Base-by-base conservation (phyloP, 2,888 invertebrate genomes). In the Phoronis australis region DNA sequence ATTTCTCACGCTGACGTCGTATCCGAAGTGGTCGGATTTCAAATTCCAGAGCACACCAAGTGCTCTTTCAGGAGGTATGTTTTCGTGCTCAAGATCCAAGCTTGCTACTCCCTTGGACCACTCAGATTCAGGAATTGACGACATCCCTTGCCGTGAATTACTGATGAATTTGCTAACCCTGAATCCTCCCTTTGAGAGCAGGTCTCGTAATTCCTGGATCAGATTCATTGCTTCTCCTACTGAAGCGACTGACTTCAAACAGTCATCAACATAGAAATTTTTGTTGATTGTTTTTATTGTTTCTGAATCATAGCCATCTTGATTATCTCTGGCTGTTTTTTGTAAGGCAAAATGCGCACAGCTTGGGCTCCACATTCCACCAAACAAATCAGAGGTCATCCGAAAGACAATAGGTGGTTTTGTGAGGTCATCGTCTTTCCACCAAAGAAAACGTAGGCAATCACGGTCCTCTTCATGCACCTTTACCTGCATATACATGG, bases 251-350 rank as follows among this genome's bases (percentile, higher is more conserved):
- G 45, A 37, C 23, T 24, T 37, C 4, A 45, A 15, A 37, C 37
- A 39, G 27, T 49, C 49, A 26, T 49, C 49, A 26, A 49, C 39
- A 26, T 49, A 49, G 15, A 48, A 47, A 47, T 31, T 47, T 22
- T 40, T 15, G 15, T 26, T 3, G 9, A 47, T 27, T 20, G 49
- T 46, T 27, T 39, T 15, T 20, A 46, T 20, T 15, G 27, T 40
- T 15, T 49, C 31, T 9, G 22, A 9, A 9, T 2, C 3, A 41
- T 31, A 39, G 2, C 18, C 18, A 2, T 23, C 6, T 2, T 2
- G 4, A 25, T 42, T 47, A 18, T 50, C 46, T 18, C 20, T 15
- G 2, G 46, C 45, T 2, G 50, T 46, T 15, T 25, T 26, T n/a
- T 27, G 23, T 12, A 47, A 42, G 15, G 47, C 42, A 27, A 26